Conservation (phyloP, 2,888 invertebrate species). For the Mycalesis mineus region DNA sequence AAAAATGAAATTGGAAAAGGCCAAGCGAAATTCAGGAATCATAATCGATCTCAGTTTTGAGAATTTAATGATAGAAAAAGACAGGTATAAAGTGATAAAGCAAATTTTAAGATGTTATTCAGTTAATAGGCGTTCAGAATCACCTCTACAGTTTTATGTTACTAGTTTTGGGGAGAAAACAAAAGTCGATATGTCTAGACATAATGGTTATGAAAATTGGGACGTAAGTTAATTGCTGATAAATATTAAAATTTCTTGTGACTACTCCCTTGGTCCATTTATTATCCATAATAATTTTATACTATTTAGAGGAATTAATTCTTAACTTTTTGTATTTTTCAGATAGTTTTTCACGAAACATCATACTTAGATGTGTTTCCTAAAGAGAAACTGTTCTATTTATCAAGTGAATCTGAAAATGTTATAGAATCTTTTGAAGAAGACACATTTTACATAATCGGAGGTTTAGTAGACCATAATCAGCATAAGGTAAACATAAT, state of each 20-base stretch:
- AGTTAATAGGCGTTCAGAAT: constrained; percentile 87
- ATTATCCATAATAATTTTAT: background rate
- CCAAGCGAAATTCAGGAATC: constrained; percentile 83
- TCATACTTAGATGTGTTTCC: constrained; percentile 84
- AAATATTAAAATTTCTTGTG: background rate
- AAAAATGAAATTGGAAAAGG: constrained; percentile 82
- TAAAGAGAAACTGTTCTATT: constrained; percentile 89
- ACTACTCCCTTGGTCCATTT: background rate
- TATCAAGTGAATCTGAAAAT: constrained; percentile 96
- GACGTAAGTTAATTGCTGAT: constrained; percentile 80
- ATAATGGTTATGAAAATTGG: constrained; percentile 95
- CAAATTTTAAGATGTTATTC: constrained; percentile 95
- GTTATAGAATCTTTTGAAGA: constrained; percentile 85
- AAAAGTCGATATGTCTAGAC: constrained; percentile 85
- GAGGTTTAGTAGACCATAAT: constrained; percentile 98
- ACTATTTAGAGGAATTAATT: background rate
- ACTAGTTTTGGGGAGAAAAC: constrained; percentile 88
- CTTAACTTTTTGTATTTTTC: constrained; percentile 31
- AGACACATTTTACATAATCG: constrained; percentile 93
- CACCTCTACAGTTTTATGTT: constrained; percentile 90
- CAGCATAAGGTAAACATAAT: constrained; percentile 84
- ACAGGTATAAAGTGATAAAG: constrained; percentile 91
- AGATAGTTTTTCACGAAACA: constrained; percentile 84
- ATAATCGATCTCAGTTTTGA: constrained; percentile 95
- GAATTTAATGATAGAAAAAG: constrained; percentile 92